Conservation (phyloP, 2,888 invertebrate genomes). For the Temnothorax unifasciatus region DNA sequence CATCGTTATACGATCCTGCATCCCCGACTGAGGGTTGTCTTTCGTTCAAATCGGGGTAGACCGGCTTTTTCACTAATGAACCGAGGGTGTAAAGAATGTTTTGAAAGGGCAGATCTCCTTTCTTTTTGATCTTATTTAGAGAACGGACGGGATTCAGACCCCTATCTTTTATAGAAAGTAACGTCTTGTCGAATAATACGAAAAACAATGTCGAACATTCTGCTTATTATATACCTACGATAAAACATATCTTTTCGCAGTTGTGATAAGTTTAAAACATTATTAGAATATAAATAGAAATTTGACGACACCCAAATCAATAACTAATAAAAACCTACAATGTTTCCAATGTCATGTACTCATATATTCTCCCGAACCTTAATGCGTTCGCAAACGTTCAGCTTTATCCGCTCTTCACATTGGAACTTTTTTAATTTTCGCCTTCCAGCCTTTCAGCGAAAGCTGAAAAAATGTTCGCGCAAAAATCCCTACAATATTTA, state of each 20-base stretch:
- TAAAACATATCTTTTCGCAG: not conserved
- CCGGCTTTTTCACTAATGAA: conserved; percentile 74
- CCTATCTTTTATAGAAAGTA: conserved; percentile 14
- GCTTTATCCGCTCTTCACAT: conserved; percentile 23
- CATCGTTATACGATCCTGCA: conserved; percentile 64
- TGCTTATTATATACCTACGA: not conserved
- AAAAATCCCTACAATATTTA: conserved; percentile 52
- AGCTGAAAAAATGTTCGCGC: conserved; percentile 43
- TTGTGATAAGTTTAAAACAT: not conserved
- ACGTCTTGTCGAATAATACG: conserved; percentile 4
- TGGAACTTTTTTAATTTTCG: conserved; percentile 52
- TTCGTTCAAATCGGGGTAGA: conserved; percentile 64
- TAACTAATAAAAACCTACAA: conserved; percentile 3
- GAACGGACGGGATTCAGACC: conserved; percentile 30
- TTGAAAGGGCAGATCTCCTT: conserved; percentile 55
- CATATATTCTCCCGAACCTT: conserved; percentile 11
- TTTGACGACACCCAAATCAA: not conserved
- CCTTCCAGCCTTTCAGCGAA: not conserved
- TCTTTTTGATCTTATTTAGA: conserved; percentile 57
- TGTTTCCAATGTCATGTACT: not conserved
- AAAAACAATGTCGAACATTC: not conserved
- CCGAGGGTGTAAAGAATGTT: conserved; percentile 68
- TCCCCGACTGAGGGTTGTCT: conserved; percentile 62
- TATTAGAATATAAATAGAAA: not conserved
- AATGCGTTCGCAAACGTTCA: conserved; percentile 13